Conservation (phyloP, 1,140 invertebrate species). For the Centruroides sculpturatus region DNA sequence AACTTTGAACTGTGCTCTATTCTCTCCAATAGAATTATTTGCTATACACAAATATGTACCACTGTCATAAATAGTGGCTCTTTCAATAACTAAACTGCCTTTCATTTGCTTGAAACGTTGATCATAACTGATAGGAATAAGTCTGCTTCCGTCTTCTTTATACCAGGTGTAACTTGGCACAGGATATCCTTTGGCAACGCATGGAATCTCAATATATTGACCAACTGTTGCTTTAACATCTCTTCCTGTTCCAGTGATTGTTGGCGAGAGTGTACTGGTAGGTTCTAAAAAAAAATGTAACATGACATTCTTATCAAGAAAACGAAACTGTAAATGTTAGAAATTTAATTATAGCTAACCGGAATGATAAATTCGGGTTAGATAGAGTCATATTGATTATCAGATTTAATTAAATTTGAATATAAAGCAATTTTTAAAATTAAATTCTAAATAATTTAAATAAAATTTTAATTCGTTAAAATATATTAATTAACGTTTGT, state of each 20-base stretch:
- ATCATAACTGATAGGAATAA: neutral
- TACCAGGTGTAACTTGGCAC: slow-evolving; percentile 45
- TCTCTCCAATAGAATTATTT: slow-evolving; percentile 14
- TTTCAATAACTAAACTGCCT: slow-evolving; percentile 4
- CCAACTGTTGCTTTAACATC: slow-evolving; percentile 44
- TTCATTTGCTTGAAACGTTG: neutral
- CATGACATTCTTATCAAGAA: no score
- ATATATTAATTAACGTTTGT: no score
- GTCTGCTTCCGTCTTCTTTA: slow-evolving; percentile 31
- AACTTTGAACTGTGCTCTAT: slow-evolving; percentile 13
- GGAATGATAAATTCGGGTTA: no score
- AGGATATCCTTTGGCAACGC: slow-evolving; percentile 58
- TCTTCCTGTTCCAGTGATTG: slow-evolving; percentile 50
- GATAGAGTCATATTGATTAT: no score
- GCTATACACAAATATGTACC: slow-evolving; percentile 9
- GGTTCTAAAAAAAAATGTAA: slow-evolving; percentile 40
- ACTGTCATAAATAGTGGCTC: slow-evolving; percentile 2
- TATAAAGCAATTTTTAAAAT: no score
- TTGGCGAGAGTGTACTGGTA: slow-evolving; percentile 51
- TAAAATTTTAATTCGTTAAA: no score
- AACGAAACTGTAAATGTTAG: no score
- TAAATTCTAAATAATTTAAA: no score
- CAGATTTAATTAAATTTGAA: no score
- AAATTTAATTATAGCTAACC: no score
- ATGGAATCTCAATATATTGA: slow-evolving; percentile 52